A percentile compares a stretch with the other conserved stretches of the same genome.
Conservation (phyloP, 1,140 invertebrate species). For the Pectinophora gossypiella region DNA sequence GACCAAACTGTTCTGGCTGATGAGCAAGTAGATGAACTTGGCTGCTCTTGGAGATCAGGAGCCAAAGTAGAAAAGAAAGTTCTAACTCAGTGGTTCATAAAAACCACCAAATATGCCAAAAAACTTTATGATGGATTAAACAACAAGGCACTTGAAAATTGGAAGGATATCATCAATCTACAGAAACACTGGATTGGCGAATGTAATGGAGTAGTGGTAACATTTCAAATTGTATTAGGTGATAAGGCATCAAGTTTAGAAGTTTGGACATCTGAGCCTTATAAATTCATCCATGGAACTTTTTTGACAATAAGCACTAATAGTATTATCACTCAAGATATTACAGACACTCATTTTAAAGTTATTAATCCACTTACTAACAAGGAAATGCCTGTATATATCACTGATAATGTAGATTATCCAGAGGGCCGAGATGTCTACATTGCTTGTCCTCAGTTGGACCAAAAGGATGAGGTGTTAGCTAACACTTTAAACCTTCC, state of each 20-base stretch:
- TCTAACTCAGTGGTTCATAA: constrained; percentile 97
- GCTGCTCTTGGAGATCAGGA: constrained; percentile 97
- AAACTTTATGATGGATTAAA: constrained; percentile 84
- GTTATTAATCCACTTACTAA: constrained; percentile 87
- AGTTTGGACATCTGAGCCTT: constrained; percentile 88
- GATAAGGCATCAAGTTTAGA: constrained; percentile 57
- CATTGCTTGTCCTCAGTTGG: constrained; percentile 79
- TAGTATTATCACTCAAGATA: constrained; percentile 69
- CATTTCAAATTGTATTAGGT: constrained; percentile 79
- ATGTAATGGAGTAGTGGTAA: constrained; percentile 88
- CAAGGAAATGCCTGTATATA: constrained; percentile 81
- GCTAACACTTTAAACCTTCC: constrained; percentile 72
- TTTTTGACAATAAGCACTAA: constrained; percentile 78
- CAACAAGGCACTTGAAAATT: constrained; percentile 81
- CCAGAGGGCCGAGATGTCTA: constrained; percentile 79
- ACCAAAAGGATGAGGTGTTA: constrained; percentile 77
- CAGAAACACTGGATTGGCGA: constrained; percentile 98
- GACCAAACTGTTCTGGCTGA: constrained; percentile 98
- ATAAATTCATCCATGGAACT: constrained; percentile 82
- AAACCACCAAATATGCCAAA: constrained; percentile 92
- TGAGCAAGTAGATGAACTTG: constrained; percentile 96
- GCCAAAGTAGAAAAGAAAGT: constrained; percentile 94
- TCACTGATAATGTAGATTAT: constrained; percentile 79
- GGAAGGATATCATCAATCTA: constrained; percentile 91
- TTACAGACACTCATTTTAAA: constrained; percentile 41